phyloP scores from a whole-genome alignment of 1,140 invertebrate genomes.

The Rhopalosiphum padi region DNA sequence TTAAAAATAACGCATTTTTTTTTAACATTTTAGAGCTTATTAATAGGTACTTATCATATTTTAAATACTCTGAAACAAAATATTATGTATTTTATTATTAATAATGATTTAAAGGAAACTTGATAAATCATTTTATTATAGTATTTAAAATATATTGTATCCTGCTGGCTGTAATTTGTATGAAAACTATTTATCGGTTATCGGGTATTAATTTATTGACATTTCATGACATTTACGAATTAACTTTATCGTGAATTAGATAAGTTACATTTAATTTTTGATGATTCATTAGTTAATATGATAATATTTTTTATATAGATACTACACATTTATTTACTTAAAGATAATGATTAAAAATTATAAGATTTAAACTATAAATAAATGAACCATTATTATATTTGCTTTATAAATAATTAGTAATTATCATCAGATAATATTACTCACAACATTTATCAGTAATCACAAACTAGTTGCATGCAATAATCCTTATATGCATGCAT shows the following conservation, averaged over 20 bases:
- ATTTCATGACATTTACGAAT: not conserved
- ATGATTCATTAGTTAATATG: not conserved
- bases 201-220: not conserved
- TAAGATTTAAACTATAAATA: not conserved
- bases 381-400: not conserved
- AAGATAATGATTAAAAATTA: not conserved
- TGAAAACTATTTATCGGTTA: not conserved
- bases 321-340: not conserved
- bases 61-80: not conserved
- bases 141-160: not conserved
- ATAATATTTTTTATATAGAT: not conserved
- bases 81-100: not conserved
- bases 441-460: not conserved
- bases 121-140: not conserved
- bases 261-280: not conserved
- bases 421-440: not conserved
- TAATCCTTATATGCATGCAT: not conserved
- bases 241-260: not conserved
- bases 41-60: not conserved
- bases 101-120: not conserved
- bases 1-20: not conserved
- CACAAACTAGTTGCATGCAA: not conserved
- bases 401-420: not conserved
- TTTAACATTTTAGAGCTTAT: not conserved
- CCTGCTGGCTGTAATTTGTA: not conserved